Evolutionary conservation across 2,113 vertebrate species (phyloP).

Genomic region (Pelobates fuscus): DNA sequence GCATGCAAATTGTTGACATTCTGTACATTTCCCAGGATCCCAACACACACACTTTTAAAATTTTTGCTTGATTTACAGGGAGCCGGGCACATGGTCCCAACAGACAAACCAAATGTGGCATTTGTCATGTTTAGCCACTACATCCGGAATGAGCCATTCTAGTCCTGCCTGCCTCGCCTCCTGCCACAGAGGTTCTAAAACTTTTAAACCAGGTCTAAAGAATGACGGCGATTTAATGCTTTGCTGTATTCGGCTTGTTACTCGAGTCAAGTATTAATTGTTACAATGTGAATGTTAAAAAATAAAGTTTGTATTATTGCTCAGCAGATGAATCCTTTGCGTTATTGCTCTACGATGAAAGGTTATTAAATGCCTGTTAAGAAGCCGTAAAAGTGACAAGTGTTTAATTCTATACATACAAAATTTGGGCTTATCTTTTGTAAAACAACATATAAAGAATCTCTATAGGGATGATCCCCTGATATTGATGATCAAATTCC

Average conservation of each 20-base stretch:
- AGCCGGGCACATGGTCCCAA: conserved; percentile 92
- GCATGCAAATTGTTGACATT: too few relatives aligned
- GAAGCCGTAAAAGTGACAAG: too few relatives aligned
- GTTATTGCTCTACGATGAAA: not conserved
- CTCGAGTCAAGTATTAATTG: conserved; percentile 11
- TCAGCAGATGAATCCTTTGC: not conserved
- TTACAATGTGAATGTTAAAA: conserved; percentile 3
- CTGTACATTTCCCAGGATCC: too few relatives aligned
- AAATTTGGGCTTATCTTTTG: too few relatives aligned
- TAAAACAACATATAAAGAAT: too few relatives aligned
- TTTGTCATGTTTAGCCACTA: conserved; percentile 87
- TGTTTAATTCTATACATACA: too few relatives aligned
- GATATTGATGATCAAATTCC: not conserved
- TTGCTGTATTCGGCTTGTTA: conserved; percentile 20
- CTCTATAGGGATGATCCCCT: too few relatives aligned
- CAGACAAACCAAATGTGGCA: conserved; percentile 82
- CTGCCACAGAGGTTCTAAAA: not conserved
- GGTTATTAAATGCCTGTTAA: not conserved
- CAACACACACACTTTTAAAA: not conserved
- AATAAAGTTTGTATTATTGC: not conserved
- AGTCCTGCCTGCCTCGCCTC: conserved; percentile 39
- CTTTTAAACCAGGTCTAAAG: too few relatives aligned
- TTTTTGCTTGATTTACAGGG: conserved; percentile 62
- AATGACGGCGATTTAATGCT: too few relatives aligned
- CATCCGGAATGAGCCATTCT: conserved; percentile 73